phyloP scores from a whole-genome alignment of 2,113 vertebrate species.

The Pollimyrus isidori region DNA sequence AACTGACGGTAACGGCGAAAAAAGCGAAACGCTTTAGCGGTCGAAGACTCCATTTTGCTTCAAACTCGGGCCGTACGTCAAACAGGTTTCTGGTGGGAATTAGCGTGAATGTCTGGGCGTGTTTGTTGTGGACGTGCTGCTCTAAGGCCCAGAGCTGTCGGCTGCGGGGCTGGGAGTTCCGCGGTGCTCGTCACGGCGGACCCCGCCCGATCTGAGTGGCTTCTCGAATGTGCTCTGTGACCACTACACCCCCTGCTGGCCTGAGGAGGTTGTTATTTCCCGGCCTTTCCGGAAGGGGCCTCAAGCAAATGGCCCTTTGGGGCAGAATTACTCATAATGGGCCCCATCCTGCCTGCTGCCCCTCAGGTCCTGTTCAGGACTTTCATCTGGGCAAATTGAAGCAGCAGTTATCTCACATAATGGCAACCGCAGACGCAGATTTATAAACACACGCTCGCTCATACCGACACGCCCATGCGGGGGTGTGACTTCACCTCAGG shows the following conservation, averaged over 20 bases:
- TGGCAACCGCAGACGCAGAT: not conserved
- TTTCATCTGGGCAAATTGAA: not conserved
- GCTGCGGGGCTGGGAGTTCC: not conserved
- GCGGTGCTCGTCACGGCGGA: not conserved
- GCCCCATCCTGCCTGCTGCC: not conserved
- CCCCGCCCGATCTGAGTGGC: not conserved
- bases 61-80: not conserved
- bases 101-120: not conserved
- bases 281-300: not conserved
- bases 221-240: not conserved
- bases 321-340: not conserved
- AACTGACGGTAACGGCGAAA: not conserved
- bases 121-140: not conserved
- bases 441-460: not conserved
- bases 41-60: not conserved
- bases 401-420: not conserved
- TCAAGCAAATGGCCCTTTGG: not conserved
- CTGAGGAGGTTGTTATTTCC: not conserved
- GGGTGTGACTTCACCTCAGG: not conserved
- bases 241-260: not conserved
- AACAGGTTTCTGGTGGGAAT: not conserved
- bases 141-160: constrained; percentile 10
- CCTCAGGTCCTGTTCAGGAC: not conserved
- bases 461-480: not conserved
- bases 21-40: not conserved